Conservation (phyloP, 1,140 invertebrate genomes). For the Procambarus clarkii region DNA sequence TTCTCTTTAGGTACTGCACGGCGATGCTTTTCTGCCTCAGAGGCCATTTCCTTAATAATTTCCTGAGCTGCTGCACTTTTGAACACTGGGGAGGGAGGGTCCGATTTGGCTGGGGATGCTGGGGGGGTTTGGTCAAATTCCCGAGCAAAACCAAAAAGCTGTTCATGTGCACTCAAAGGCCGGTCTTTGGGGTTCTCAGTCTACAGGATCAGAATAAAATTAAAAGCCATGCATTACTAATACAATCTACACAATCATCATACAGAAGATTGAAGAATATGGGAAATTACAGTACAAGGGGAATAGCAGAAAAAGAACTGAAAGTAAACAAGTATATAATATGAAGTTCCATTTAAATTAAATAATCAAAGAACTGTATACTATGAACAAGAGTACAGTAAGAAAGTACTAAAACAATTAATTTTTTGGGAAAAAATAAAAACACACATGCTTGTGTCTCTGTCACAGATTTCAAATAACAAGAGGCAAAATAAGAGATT, state of each 20-base stretch:
- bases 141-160: constrained; percentile 75
- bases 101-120: constrained; percentile 62
- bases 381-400: constrained; percentile 7
- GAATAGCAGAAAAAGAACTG: not conserved
- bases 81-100: constrained; percentile 82
- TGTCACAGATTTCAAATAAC: not conserved
- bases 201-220: constrained; percentile 60
- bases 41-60: constrained; percentile 88
- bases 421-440: not conserved
- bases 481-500: not conserved
- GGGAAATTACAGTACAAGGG: not conserved
- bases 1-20: constrained; percentile 85
- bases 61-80: constrained; percentile 89
- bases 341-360: not conserved
- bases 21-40: constrained; percentile 70
- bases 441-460: constrained; percentile 4
- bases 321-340: not conserved
- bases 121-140: constrained; percentile 70
- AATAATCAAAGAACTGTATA: not conserved
- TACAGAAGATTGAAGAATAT: not conserved
- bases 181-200: constrained; percentile 72
- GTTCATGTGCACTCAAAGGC: constrained; percentile 75
- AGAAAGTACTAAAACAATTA: not conserved
- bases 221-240: constrained; percentile 65
- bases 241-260: constrained; percentile 5